A percentile compares a stretch with the other conserved stretches of the same genome.
Evolutionary conservation across 1,140 invertebrate genomes (phyloP).

Genomic region (Amphibalanus amphitrite): DNA sequence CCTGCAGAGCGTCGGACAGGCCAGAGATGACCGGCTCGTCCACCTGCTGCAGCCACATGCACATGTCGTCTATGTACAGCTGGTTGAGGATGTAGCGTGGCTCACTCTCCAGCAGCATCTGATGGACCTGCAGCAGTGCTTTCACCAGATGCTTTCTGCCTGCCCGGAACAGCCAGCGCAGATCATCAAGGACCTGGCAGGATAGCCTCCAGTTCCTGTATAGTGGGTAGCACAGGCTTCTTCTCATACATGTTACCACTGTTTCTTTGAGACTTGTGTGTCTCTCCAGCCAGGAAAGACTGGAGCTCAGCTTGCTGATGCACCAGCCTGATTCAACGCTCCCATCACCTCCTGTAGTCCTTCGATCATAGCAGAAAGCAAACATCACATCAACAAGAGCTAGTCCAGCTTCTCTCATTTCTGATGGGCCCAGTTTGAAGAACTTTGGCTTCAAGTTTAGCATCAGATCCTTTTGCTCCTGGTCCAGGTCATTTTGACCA

Average conservation of each 20-base stretch:
- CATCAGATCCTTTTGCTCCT: neutral
- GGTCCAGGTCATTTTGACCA: neutral
- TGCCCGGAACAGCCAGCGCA: neutral
- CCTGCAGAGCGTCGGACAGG: neutral
- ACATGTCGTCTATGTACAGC: neutral
- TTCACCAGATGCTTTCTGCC: neutral
- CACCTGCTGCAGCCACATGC: neutral
- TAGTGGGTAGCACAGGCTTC: neutral
- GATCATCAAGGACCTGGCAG: neutral
- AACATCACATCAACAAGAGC: neutral
- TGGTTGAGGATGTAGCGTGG: neutral
- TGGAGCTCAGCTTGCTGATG: neutral
- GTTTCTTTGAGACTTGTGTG: neutral
- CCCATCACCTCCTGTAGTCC: neutral
- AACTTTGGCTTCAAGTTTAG: neutral
- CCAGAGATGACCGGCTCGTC: neutral
- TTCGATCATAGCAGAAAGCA: neutral
- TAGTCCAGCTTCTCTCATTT: neutral
- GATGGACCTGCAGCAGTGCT: neutral
- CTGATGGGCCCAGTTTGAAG: neutral
- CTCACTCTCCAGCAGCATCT: neutral
- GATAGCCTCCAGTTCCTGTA: neutral
- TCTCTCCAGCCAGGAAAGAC: neutral
- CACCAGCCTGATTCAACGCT: neutral
- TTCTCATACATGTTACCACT: neutral